Base-by-base conservation (phyloP, 2,113 vertebrate species). In the Sebastes schlegelii region DNA sequence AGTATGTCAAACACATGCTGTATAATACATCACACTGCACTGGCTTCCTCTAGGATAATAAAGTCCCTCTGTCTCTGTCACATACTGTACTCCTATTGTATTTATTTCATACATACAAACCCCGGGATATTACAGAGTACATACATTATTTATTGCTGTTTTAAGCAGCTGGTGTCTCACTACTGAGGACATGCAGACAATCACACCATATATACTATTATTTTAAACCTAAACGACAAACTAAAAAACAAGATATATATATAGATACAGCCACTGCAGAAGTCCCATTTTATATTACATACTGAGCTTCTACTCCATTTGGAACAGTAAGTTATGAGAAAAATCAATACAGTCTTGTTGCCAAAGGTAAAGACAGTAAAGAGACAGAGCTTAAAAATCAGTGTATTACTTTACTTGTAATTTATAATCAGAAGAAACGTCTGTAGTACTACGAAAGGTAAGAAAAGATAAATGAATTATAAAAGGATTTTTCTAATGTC, bases 1-100 rank as follows among this genome's bases (percentile, higher is more conserved):
- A 49, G 49, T 4, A 46, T 55, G 72, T 76, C 58, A 57, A 49
- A 64, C 49, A 62, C 13, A 14, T 23, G 46, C 26, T 68, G 58
- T 6, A 48, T 60, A 66, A 66, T 67, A 48, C 12, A 73, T 60
- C 51, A 13, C 14, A 0, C n/a, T n/a, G 40, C n/a, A 16, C 14
- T 21, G 4, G 14, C 62, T 61, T 74, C 69, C 70, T 68, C 46
- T 21, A 55, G 55, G 64, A 76, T 82, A 48, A 34, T 64, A 45
- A 16, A 49, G 34, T 17, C 8, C 17, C 10, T 0, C 8, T 12
- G 34, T 61, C 62, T 49, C 26, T 57, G 9, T n/a, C n/a, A 43
- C 54, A 2, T 23, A 7, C 12, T 14, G 34, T 34, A 19, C 21
- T 55, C 40, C 68, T 58, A 57, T 5, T 40, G 19, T 45, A 62